Base-by-base conservation (phyloP, 2,888 invertebrate genomes). In the Caenorhabditis panamensis region DNA sequence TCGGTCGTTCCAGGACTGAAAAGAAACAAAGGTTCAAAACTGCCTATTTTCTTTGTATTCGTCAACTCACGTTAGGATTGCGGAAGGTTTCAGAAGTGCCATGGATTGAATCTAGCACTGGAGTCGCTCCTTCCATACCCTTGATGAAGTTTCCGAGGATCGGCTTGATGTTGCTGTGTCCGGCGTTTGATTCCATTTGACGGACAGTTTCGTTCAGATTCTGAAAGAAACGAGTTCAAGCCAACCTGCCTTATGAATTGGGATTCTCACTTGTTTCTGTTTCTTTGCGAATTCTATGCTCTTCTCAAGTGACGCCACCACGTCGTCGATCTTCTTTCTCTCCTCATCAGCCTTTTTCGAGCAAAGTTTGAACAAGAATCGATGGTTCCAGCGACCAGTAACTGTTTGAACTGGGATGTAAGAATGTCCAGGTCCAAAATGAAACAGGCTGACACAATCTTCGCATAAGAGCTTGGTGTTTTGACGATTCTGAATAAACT, bases 151-250 rank as follows among this genome's bases (percentile, higher is more conserved):
- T 68, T 11, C 13, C n/a, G 9, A 68, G 31, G 11, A 68, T 22
- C 5, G 13, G 13, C 24, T 18, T n/a, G 18, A 51, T 68, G 24
- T 36, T 31, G 4, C 9, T 13, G 8, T 18, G 28, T 8, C 36
- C 49, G 31, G 58, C 59, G 13, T 68, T 59, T 3, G 26, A 8
- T 18, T 18, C 16, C 2, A 59, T 24, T 51, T 68, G 68, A 16
- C 37, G n/a, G 31, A 41, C 61, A 51, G 69, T 69, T 59, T 69
- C 69, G 9, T 20, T 26, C 0, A 69, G 28, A 37, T 51, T 24
- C 68, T 58, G 26, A 44, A 13, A 22, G n/a, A n/a, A 18, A 31
- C 9, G 1, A 20, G 47, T 18, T 47, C 1, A 6, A n/a, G n/a
- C n/a, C 3, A 18, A 41, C 11, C 13, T 41, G n/a, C n/a, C n/a